Evolutionary conservation across 2,113 vertebrate genomes (phyloP).

Genomic region (Hystrix brachyura): DNA sequence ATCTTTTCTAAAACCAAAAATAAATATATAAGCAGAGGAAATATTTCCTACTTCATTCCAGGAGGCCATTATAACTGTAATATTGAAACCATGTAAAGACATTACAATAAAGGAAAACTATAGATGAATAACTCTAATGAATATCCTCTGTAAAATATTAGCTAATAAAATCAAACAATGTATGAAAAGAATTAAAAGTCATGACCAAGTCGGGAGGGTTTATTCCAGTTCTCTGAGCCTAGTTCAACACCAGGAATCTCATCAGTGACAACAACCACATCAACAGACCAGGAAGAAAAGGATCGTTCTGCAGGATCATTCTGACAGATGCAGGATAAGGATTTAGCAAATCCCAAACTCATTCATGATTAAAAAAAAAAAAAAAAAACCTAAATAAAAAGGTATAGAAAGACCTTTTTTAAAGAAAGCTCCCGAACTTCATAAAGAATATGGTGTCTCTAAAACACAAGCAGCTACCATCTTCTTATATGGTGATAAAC

Average conservation of each 20-base stretch:
- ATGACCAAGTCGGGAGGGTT: neutral
- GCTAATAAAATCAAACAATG: neutral
- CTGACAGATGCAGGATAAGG: neutral
- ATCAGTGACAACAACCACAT: neutral
- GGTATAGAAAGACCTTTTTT: too few relatives aligned
- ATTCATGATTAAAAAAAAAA: neutral
- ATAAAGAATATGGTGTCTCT: neutral
- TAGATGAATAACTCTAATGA: neutral
- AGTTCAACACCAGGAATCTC: neutral
- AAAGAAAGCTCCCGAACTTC: neutral
- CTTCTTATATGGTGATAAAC: neutral
- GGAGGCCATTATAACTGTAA: neutral
- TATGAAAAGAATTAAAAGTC: neutral
- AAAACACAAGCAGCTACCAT: neutral
- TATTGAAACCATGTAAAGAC: neutral
- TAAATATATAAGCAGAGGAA: neutral
- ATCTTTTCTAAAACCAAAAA: neutral
- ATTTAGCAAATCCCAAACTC: neutral
- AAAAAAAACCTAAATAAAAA: neutral
- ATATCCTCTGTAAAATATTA: neutral
- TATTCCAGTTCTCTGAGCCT: neutral
- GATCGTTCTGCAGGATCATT: neutral
- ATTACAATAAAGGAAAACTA: neutral
- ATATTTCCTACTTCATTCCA: neutral
- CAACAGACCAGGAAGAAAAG: neutral